Evolutionary conservation across 2,888 invertebrate genomes (phyloP).

Genomic region (Helobdella robusta): DNA sequence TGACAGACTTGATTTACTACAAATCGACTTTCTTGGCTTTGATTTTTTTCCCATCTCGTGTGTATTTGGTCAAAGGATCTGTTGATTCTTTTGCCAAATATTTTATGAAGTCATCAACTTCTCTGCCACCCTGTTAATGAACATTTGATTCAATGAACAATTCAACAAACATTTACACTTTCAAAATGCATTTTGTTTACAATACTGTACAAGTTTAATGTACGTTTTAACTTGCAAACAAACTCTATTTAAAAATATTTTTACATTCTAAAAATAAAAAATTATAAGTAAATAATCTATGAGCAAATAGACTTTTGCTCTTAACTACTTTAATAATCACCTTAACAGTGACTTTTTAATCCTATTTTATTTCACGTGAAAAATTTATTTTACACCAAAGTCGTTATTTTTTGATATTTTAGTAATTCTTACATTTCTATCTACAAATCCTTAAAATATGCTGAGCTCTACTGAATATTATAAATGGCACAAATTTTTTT

Average conservation of each 20-base stretch:
- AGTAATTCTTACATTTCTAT: too few species aligned
- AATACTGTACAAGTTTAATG: not conserved
- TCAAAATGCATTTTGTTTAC: not conserved
- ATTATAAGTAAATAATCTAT: not conserved
- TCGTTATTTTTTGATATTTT: too few species aligned
- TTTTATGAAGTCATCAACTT: conserved; percentile 82
- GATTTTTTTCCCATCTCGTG: conserved; percentile 65
- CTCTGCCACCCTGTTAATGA: conserved; percentile 68
- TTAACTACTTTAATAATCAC: too few species aligned
- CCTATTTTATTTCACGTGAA: too few species aligned
- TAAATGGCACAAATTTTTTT: too few species aligned
- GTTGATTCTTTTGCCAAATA: conserved; percentile 86
- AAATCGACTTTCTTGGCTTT: conserved; percentile 32
- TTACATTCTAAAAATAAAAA: not conserved
- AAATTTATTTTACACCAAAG: too few species aligned
- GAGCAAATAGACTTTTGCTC: too few species aligned
- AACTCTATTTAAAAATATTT: not conserved
- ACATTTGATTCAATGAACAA: not conserved
- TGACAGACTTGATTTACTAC: conserved; percentile 23
- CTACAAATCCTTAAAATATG: too few species aligned
- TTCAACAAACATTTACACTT: not conserved
- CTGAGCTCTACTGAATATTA: too few species aligned
- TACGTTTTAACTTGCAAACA: not conserved
- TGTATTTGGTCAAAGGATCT: conserved; percentile 73
- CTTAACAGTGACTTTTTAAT: too few species aligned